Percentiles rank a stretch among this genome's conserved stretches.
phyloP scores from a whole-genome alignment of 2,113 vertebrate species.

The Oenanthe melanoleuca region DNA sequence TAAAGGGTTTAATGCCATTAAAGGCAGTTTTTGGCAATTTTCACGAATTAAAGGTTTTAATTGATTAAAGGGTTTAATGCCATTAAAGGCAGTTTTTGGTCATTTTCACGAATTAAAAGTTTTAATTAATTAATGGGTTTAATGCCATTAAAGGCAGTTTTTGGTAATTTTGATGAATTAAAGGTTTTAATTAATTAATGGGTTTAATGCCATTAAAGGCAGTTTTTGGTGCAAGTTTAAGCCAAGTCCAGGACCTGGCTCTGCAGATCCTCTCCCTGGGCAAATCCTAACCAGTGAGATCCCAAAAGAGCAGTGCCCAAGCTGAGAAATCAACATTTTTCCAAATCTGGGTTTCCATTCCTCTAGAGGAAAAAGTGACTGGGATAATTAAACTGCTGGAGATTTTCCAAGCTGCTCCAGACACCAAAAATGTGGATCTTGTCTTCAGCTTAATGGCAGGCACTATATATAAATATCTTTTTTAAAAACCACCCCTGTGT shows the following conservation, averaged over 20 bases:
- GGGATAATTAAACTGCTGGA: neutral
- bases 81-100: neutral
- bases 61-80: neutral
- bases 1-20: too few species aligned
- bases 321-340: neutral
- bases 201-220: neutral
- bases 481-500: rapidly evolving
- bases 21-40: too few species aligned
- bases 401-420: neutral
- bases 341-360: neutral
- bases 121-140: neutral
- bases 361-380: neutral
- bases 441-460: neutral
- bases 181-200: neutral
- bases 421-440: neutral
- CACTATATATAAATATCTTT: neutral
- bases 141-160: neutral
- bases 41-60: neutral
- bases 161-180: neutral
- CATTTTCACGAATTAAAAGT: neutral
- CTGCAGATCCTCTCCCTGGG: neutral
- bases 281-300: neutral
- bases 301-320: neutral
- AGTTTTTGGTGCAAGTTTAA: neutral
- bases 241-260: neutral